Conservation (phyloP, 2,888 invertebrate genomes). For the Enchytraeus crypticus region DNA sequence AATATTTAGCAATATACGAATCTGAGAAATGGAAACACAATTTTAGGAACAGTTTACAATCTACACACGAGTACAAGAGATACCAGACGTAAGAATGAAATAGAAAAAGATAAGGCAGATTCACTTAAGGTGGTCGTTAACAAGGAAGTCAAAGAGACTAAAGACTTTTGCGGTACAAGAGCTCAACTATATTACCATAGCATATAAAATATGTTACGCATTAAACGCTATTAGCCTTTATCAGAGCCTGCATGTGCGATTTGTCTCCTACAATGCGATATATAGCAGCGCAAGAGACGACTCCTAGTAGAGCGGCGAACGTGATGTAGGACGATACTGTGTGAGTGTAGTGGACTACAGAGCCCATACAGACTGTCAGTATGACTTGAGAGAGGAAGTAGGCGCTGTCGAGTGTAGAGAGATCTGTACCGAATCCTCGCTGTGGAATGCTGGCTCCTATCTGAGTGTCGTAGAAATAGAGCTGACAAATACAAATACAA, state of each 20-base stretch:
- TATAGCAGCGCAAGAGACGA: constrained; percentile 40
- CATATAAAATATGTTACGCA: too few species aligned
- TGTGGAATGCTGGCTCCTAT: constrained; percentile 9
- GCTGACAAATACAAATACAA: too few species aligned
- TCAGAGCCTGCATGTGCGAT: constrained; percentile 15
- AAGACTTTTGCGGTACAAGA: too few species aligned
- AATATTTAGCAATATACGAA: too few species aligned
- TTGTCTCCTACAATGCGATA: constrained; percentile 30
- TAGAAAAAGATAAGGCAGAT: too few species aligned
- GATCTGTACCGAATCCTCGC: constrained; percentile 86
- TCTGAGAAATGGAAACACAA: too few species aligned
- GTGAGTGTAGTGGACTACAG: constrained; percentile 48
- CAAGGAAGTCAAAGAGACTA: too few species aligned
- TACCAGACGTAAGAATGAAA: too few species aligned
- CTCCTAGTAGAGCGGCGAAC: constrained; percentile 46
- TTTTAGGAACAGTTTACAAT: too few species aligned
- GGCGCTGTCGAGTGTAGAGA: constrained; percentile 58
- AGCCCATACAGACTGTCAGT: constrained; percentile 49
- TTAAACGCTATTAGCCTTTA: neutral
- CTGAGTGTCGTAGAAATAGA: constrained; percentile 42
- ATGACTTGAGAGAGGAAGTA: constrained; percentile 49
- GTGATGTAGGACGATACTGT: constrained; percentile 49
- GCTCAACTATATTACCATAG: too few species aligned
- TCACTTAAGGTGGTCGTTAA: too few species aligned
- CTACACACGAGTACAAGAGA: too few species aligned